A percentile compares a stretch with the other conserved stretches of the same genome.
Conservation (phyloP, 2,113 vertebrate species). For the Sylvicapra grimmia region DNA sequence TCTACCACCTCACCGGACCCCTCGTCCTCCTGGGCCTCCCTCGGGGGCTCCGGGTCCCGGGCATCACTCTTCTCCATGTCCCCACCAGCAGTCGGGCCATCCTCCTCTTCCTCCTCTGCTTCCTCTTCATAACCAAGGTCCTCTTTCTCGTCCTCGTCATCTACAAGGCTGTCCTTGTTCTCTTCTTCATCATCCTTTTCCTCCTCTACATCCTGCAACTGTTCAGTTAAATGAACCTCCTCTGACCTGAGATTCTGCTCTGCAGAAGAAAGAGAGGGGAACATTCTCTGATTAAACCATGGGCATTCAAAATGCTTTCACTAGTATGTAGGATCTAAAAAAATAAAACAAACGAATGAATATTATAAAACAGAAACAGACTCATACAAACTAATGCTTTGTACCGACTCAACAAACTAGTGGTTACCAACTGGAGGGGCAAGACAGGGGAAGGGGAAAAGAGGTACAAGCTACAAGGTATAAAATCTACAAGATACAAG, state of each 20-base stretch:
- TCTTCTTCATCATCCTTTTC: slow-evolving; percentile 69
- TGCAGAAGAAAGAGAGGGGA: slow-evolving; percentile 49
- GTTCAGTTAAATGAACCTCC: slow-evolving; percentile 56
- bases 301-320: background rate
- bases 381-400: background rate
- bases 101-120: slow-evolving; percentile 73
- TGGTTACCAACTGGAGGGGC: background rate
- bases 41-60: slow-evolving; percentile 60
- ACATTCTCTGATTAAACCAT: background rate
- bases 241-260: slow-evolving; percentile 73
- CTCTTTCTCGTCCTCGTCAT: slow-evolving; percentile 75
- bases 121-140: slow-evolving; percentile 53
- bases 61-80: slow-evolving; percentile 35
- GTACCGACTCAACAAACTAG: background rate
- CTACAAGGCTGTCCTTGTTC: slow-evolving; percentile 72
- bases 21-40: slow-evolving; percentile 73
- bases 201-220: slow-evolving; percentile 68
- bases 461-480: background rate
- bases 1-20: slow-evolving; percentile 57
- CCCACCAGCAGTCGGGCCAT: background rate
- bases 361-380: background rate
- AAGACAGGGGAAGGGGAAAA: background rate
- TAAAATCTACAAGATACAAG: background rate
- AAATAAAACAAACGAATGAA: background rate
- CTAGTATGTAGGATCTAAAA: background rate